phyloP scores from a whole-genome alignment of 2,797 vertebrate genomes.

The Borostomias antarcticus region DNA sequence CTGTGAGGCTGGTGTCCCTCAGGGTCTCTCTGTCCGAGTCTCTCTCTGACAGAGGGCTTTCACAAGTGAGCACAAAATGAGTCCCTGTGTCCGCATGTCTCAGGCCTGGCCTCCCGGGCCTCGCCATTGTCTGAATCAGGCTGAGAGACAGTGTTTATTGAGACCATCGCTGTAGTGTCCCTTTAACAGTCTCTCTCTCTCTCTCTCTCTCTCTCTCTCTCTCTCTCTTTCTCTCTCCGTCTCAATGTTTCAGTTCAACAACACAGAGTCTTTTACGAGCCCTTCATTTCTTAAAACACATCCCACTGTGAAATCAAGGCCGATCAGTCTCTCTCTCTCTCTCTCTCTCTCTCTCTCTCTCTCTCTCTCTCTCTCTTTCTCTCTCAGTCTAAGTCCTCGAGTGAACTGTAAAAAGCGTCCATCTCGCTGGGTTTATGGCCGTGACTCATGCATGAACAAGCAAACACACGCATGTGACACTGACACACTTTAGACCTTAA shows the following conservation, averaged over 20 bases:
- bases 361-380: neutral
- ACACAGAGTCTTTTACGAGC: too few relatives aligned
- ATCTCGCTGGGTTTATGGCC: conserved; percentile 39
- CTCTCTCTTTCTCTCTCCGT: neutral
- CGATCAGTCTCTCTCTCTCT: neutral
- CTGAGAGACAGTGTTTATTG: neutral
- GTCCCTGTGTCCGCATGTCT: too few relatives aligned
- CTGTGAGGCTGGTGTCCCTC: neutral
- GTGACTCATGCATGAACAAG: conserved; percentile 31
- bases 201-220: neutral
- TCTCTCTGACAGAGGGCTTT: neutral
- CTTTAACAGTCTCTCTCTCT: neutral
- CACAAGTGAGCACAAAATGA: neutral
- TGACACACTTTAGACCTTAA: conserved; percentile 13
- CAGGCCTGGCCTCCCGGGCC: too few relatives aligned
- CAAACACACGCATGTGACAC: conserved; percentile 26
- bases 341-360: too few relatives aligned
- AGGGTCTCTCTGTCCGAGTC: neutral
- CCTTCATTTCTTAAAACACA: too few relatives aligned
- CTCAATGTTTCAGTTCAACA: neutral
- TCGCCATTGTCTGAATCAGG: neutral
- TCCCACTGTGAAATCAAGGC: neutral
- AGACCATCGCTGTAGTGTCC: neutral
- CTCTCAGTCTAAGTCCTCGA: conserved; percentile 1
- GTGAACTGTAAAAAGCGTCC: conserved; percentile 17